These are phyloP conservation scores for Oncorhynchus mykiss DNA, from an alignment of 2,113 vertebrate species.

Conservation along the genomic window DNA sequence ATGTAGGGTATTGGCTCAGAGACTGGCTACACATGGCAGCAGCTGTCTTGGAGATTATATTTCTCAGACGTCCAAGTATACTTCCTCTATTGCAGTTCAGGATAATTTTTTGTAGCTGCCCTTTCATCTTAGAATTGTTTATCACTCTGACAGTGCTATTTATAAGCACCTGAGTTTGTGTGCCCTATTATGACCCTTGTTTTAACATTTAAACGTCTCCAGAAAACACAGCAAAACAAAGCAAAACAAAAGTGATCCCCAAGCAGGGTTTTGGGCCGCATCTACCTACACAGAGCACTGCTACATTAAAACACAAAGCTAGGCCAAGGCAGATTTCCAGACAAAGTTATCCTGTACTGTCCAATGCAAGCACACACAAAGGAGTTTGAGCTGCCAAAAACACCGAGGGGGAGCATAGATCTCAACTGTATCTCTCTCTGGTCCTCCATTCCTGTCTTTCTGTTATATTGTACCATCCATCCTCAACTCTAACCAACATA, in stretches of 20 bases:
- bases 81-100: slow-evolving; percentile 25
- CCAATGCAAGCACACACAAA: slow-evolving; percentile 25
- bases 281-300: background rate
- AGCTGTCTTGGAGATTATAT: too few species aligned
- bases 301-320: slow-evolving; percentile 23
- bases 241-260: slow-evolving; percentile 17
- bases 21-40: too few species aligned
- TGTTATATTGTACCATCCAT: slow-evolving; percentile 40
- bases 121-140: slow-evolving; percentile 3
- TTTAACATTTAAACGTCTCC: slow-evolving; percentile 7
- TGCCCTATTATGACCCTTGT: slow-evolving; percentile 9
- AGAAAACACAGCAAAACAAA: slow-evolving; percentile 20
- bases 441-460: slow-evolving; percentile 31
- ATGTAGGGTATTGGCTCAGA: too few species aligned
- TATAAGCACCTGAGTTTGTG: slow-evolving; percentile 1
- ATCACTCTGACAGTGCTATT: slow-evolving; percentile 4
- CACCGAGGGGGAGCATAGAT: slow-evolving; percentile 34
- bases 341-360: slow-evolving; percentile 22
- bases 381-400: slow-evolving; percentile 53
- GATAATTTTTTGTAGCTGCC: slow-evolving; percentile 1
- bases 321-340: slow-evolving; percentile 20
- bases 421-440: slow-evolving; percentile 24
- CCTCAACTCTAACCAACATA: slow-evolving; percentile 36
- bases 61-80: background rate
- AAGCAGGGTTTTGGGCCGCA: slow-evolving; percentile 3